A percentile compares a stretch with the other conserved stretches of the same genome.
Evolutionary conservation across 2,113 vertebrate genomes (phyloP).

Genomic region (Cettia cetti): DNA sequence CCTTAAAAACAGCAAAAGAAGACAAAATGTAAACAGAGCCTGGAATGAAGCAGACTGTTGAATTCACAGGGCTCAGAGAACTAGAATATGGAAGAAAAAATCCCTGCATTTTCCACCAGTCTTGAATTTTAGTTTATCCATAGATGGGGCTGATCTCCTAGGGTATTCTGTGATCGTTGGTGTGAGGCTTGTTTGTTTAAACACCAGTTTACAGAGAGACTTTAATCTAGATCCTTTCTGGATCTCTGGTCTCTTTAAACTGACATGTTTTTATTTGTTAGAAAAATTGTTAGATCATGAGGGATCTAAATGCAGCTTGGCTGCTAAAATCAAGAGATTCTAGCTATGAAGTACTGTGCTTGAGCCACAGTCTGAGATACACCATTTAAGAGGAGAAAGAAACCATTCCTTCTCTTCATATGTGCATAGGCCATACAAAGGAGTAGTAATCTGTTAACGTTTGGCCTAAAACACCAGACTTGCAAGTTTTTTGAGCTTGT

Average conservation of each 20-base stretch:
- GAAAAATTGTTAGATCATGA: not conserved
- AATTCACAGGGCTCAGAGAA: not conserved
- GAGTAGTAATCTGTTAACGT: not conserved
- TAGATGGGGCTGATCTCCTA: not conserved
- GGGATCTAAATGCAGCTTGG: not conserved
- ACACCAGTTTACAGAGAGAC: not conserved
- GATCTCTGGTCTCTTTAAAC: not conserved
- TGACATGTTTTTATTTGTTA: not conserved
- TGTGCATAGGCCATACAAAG: rapidly evolving
- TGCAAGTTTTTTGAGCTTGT: not conserved
- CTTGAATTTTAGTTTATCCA: not conserved
- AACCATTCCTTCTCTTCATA: not conserved
- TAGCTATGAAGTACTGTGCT: not conserved
- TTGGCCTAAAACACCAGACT: not conserved
- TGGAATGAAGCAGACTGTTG: not conserved
- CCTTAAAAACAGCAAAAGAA: not conserved
- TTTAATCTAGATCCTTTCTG: not conserved
- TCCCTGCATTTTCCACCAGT: not conserved
- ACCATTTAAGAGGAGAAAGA: not conserved
- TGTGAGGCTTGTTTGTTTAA: not conserved
- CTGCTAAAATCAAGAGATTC: not conserved
- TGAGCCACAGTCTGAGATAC: not conserved
- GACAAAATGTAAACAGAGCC: not conserved
- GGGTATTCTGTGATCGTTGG: not conserved
- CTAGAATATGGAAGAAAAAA: not conserved